These are phyloP conservation scores for Athene cunicularia DNA, from an alignment of 2,113 vertebrate genomes.

Conservation along the genomic window DNA sequence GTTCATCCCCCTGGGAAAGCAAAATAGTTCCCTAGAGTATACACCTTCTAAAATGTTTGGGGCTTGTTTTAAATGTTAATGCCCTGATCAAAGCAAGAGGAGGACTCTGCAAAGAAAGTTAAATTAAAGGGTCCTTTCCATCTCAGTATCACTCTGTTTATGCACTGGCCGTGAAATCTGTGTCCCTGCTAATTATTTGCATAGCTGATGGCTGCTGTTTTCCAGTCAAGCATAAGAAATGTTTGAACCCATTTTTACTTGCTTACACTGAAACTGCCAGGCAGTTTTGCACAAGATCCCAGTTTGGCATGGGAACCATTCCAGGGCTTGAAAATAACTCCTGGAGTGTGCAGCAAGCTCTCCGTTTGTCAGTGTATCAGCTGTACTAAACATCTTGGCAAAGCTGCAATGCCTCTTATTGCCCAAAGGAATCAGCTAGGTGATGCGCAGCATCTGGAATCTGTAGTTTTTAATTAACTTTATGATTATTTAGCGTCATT, in stretches of 20 bases:
- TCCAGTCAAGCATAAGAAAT: slow-evolving; percentile 31
- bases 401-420: slow-evolving; percentile 39
- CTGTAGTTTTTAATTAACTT: slow-evolving; percentile 80
- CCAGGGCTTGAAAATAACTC: slow-evolving; percentile 52
- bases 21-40: slow-evolving; percentile 1
- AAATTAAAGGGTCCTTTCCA: slow-evolving; percentile 9
- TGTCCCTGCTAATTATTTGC: slow-evolving; percentile 12
- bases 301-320: slow-evolving; percentile 42
- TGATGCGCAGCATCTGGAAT: slow-evolving; percentile 79
- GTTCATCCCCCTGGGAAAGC: neutral
- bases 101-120: neutral
- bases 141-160: neutral
- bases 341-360: slow-evolving; percentile 19
- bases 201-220: slow-evolving; percentile 18
- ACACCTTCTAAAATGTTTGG: neutral
- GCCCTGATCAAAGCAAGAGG: slow-evolving; percentile 22
- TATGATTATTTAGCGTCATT: slow-evolving; percentile 72
- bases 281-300: slow-evolving; percentile 15
- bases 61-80: slow-evolving; percentile 36
- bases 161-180: neutral
- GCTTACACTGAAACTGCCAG: slow-evolving; percentile 8
- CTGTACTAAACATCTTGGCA: slow-evolving; percentile 69
- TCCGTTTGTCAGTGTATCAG: slow-evolving; percentile 46
- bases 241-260: slow-evolving; percentile 43
- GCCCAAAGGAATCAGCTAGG: slow-evolving; percentile 73